Base-by-base conservation (phyloP, 1,140 invertebrate species). In the Lepidotrigona ventralis region DNA sequence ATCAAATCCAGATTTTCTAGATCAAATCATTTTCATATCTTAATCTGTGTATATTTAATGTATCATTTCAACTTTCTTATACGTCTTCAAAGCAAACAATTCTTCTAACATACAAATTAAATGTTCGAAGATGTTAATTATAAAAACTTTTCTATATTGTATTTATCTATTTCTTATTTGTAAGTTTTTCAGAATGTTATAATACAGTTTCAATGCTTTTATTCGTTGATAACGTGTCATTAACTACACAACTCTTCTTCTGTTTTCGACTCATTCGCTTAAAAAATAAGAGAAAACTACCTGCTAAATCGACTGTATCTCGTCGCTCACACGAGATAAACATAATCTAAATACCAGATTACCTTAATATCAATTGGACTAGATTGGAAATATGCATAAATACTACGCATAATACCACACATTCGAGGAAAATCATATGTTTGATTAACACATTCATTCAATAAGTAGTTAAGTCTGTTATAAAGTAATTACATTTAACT, bases 401-500 rank as follows among this genome's bases (percentile, higher is more conserved):
- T 64, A 71, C 53, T 29, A 74, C 29, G 54, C 46, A 21, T 64
- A 58, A 21, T 64, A 58, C 23, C 73, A 51, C 6, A 53, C 46
- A 14, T 64, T 60, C 33, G 23, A 82, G n/a, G 68, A 17, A 81
- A 81, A 72, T 68, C 29, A 71, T 53, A 70, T 70, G 29, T 17
- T 84, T 70, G 56, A 81, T 39, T 70, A 81, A 73, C 56, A 19
- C 64, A 70, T 56, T 81, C 54, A 23, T 81, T 21, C 63, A n/a
- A 84, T 63, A 58, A 56, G 11, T 77, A 81, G 46, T 85, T 84
- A 29, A 78, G 72, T 75, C 71, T 79, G 63, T 56, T 75, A 79
- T 21, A 63, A 80, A 86, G n/a, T 71, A 83, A 88, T 89, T 83
- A 79, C 69, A 71, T 70, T 80, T 86, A 76, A 86, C 81, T 70